Conservation (phyloP, 1,140 invertebrate species). For the Ectropis grisescens region DNA sequence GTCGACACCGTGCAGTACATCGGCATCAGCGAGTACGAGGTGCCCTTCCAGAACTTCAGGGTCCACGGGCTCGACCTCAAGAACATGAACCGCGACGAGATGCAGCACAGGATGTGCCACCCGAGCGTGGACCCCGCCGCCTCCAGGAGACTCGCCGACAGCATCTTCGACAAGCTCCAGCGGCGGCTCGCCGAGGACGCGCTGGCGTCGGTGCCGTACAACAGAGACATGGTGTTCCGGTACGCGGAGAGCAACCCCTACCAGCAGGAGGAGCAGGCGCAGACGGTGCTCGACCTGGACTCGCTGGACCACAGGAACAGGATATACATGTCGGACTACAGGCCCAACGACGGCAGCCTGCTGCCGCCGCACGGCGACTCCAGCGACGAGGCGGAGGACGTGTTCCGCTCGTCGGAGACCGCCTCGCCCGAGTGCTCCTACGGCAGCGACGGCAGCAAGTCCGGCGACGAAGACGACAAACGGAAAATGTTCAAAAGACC, state of each 20-base stretch:
- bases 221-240: constrained; percentile 39
- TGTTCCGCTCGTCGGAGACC: constrained; percentile 32
- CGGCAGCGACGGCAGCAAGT: constrained; percentile 52
- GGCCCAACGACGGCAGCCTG: constrained; percentile 30
- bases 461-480: constrained; percentile 50
- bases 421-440: constrained; percentile 45
- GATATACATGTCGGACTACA: constrained; percentile 33
- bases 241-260: constrained; percentile 38
- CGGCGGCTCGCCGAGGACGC: constrained; percentile 39
- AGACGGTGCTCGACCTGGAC: constrained; percentile 47
- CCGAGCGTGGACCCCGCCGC: constrained; percentile 29
- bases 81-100: constrained; percentile 57
- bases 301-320: constrained; percentile 34
- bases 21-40: constrained; percentile 56
- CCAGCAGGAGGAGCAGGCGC: constrained; percentile 28
- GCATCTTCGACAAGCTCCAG: constrained; percentile 62
- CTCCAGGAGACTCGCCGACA: constrained; percentile 49
- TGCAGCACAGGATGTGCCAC: constrained; percentile 55
- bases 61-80: constrained; percentile 63
- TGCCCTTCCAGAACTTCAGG: constrained; percentile 60
- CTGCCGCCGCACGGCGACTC: constrained; percentile 32
- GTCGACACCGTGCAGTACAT: constrained; percentile 55
- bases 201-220: constrained; percentile 10
- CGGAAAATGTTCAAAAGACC: constrained; percentile 52
- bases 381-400: constrained; percentile 49